A percentile compares a stretch with the other conserved stretches of the same genome.
phyloP scores from a whole-genome alignment of 1,140 invertebrate genomes.

The Brachionus manjavacas region DNA sequence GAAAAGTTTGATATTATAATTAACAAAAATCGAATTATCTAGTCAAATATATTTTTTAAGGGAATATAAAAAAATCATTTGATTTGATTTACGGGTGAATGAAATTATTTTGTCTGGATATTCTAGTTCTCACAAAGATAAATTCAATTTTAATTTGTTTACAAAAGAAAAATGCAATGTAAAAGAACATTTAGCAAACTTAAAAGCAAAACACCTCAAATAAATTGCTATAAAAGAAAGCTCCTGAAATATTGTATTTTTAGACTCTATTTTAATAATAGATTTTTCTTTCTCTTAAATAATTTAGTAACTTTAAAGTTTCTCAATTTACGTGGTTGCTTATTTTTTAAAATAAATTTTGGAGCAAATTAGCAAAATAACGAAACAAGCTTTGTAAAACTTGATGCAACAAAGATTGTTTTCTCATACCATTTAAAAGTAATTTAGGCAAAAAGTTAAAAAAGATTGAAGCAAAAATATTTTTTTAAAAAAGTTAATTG shows the following conservation, averaged over 20 bases:
- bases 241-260: not conserved
- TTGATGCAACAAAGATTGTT: not conserved
- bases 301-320: not conserved
- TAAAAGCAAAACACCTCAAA: not conserved
- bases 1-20: not conserved
- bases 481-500: not conserved
- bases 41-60: not conserved
- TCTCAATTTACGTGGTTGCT: not conserved
- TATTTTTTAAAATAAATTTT: not conserved
- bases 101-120: not conserved
- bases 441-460: not conserved
- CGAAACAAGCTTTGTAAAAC: not conserved
- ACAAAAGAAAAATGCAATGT: not conserved
- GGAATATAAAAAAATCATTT: not conserved
- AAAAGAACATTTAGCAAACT: not conserved
- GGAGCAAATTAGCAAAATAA: not conserved
- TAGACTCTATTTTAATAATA: not conserved
- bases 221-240: not conserved
- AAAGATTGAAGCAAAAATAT: not conserved
- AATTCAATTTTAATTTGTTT: not conserved
- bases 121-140: not conserved
- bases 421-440: not conserved
- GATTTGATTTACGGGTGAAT: not conserved
- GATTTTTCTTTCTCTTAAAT: not conserved
- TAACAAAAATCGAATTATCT: not conserved